A percentile compares a stretch with the other conserved stretches of the same genome.
Conservation (phyloP, 2,797 vertebrate species). For the Perdix hodgsoniae region DNA sequence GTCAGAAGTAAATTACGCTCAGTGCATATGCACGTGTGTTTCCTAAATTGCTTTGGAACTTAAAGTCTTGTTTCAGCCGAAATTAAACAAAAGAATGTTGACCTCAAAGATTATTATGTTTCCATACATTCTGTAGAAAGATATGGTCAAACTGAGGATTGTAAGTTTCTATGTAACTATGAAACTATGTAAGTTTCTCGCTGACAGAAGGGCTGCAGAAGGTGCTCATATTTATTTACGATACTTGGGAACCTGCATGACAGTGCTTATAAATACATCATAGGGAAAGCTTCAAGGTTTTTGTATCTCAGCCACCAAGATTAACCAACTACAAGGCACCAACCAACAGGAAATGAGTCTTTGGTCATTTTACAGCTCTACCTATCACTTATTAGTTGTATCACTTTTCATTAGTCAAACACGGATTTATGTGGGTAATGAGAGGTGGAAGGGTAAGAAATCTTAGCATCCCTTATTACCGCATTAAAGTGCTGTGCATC, state of each 20-base stretch:
- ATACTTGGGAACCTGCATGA: not conserved
- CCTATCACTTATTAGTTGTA: not conserved
- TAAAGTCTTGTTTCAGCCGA: not conserved
- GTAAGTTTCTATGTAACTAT: too few relatives aligned
- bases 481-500: not conserved
- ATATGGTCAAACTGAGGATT: not conserved
- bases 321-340: not conserved
- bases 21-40: not conserved
- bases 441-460: not conserved
- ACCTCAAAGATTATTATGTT: not conserved
- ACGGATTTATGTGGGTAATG: not conserved
- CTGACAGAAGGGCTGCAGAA: not conserved
- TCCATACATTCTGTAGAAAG: not conserved
- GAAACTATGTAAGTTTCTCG: not conserved
- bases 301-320: not conserved
- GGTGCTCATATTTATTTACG: not conserved
- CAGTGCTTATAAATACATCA: not conserved
- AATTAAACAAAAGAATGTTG: constrained; percentile 2
- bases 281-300: not conserved
- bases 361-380: not conserved
- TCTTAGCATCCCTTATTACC: not conserved
- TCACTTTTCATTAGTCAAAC: not conserved
- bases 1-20: not conserved
- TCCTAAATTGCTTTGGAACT: constrained; percentile 11
- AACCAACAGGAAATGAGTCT: not conserved